phyloP scores from a whole-genome alignment of 2,888 invertebrate species.

The Thereva unica region DNA sequence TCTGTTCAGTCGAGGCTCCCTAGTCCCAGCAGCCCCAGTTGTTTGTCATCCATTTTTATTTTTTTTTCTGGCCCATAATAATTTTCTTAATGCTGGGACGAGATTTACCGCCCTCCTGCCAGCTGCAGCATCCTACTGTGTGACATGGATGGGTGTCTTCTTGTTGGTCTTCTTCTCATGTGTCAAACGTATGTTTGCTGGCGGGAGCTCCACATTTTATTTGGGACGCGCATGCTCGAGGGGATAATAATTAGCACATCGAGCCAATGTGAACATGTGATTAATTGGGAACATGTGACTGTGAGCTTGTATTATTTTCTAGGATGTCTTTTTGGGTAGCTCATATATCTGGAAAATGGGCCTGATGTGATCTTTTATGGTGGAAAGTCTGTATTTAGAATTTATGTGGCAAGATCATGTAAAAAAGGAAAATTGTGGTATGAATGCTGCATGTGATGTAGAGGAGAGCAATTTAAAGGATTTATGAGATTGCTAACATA shows the following conservation, averaged over 20 bases:
- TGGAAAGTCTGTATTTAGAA: too few relatives aligned
- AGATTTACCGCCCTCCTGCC: constrained; percentile 16
- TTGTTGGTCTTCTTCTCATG: constrained; percentile 1
- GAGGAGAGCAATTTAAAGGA: too few relatives aligned
- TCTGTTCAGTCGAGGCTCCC: neutral
- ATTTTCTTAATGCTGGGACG: constrained; percentile 26
- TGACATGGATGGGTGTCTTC: constrained; percentile 2
- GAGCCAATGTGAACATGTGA: constrained; percentile 30
- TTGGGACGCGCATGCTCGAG: constrained; percentile 14
- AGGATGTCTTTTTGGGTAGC: too few relatives aligned
- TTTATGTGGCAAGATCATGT: too few relatives aligned
- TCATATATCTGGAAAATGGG: too few relatives aligned
- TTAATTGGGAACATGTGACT: constrained; percentile 34
- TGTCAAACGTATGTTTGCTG: neutral
- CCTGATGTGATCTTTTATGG: too few relatives aligned
- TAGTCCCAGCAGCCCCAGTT: constrained; percentile 7
- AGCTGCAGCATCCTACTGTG: constrained; percentile 13
- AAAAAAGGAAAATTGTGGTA: too few relatives aligned
- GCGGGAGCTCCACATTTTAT: constrained; percentile 12
- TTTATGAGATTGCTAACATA: too few relatives aligned
- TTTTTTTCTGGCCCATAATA: constrained; percentile 21
- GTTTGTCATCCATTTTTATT: constrained; percentile 24
- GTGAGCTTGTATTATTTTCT: neutral
- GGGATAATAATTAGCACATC: constrained; percentile 28
- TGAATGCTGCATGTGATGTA: too few relatives aligned